Conservation (phyloP, 2,113 vertebrate species). For the Pterocles burchelli region DNA sequence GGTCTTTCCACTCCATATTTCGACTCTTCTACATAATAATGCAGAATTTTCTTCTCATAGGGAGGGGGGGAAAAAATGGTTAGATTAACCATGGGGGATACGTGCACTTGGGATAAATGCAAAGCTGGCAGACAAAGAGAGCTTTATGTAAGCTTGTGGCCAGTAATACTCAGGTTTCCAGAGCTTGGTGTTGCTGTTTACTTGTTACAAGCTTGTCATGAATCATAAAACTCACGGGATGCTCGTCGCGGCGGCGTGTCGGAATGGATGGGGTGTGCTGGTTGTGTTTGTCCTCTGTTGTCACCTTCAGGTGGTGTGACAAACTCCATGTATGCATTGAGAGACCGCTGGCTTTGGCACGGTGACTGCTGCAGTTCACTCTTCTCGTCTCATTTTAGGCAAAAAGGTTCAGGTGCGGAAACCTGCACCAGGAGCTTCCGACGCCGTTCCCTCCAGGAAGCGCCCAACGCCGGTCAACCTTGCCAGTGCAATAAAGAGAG, state of each 20-base stretch:
- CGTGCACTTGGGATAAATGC: neutral
- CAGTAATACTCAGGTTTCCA: constrained; percentile 7
- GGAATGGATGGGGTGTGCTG: neutral
- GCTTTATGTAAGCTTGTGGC: neutral
- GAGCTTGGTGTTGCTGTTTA: constrained; percentile 6
- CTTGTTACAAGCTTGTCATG: neutral
- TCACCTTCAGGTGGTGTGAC: rapidly evolving
- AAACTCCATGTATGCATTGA: rapidly evolving
- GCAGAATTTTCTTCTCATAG: constrained; percentile 17
- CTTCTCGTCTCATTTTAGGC: constrained; percentile 71
- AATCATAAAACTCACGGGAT: neutral
- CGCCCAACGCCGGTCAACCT: constrained; percentile 90
- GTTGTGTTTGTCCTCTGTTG: neutral
- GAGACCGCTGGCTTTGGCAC: neutral
- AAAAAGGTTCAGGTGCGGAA: constrained; percentile 95
- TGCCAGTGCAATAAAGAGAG: constrained; percentile 87
- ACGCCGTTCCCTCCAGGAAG: constrained; percentile 86
- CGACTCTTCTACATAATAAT: constrained; percentile 15
- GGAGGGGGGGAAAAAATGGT: neutral
- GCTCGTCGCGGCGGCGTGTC: rapidly evolving
- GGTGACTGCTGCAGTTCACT: neutral
- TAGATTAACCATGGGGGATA: neutral
- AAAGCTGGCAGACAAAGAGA: constrained; percentile 17
- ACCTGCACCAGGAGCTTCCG: constrained; percentile 82
- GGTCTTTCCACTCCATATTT: constrained; percentile 34